These are phyloP conservation scores for Patiria pectinifera DNA, from an alignment of 53 echinoderm and acorn worm genomes.

Conservation along the genomic window DNA sequence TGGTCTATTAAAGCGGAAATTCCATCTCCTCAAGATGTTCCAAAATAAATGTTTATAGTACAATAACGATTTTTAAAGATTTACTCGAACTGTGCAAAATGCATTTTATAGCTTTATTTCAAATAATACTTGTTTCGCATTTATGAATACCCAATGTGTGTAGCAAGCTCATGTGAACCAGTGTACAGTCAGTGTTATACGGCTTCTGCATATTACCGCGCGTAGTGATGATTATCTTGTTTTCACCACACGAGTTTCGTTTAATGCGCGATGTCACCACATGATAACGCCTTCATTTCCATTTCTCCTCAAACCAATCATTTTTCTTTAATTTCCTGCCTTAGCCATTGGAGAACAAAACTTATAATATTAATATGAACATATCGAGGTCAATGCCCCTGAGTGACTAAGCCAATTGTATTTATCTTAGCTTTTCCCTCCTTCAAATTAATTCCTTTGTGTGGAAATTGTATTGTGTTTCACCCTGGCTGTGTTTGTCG, in stretches of 20 bases:
- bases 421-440: conserved; percentile 18
- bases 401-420: conserved; percentile 10
- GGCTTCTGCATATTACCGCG: background rate
- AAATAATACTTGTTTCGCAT: too few species aligned
- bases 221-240: background rate
- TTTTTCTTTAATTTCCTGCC: conserved; percentile 27
- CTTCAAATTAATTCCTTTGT: conserved; percentile 56
- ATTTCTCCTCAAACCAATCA: background rate
- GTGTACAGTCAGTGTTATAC: too few species aligned
- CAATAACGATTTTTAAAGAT: too few species aligned
- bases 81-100: too few species aligned
- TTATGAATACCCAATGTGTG: too few species aligned
- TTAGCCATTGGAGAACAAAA: background rate
- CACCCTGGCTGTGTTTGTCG: background rate
- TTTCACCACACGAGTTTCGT: background rate
- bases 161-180: too few species aligned
- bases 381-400: conserved; percentile 40
- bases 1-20: background rate
- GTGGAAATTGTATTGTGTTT: conserved; percentile 58
- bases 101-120: too few species aligned
- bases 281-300: background rate
- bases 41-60: too few species aligned
- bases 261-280: conserved; percentile 3
- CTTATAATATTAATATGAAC: background rate
- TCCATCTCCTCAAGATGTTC: too few species aligned